Evolutionary conservation across 2,888 invertebrate species (phyloP), one percentile per base, ranked within the genome.

Genomic region (Apoda limacodes): DNA sequence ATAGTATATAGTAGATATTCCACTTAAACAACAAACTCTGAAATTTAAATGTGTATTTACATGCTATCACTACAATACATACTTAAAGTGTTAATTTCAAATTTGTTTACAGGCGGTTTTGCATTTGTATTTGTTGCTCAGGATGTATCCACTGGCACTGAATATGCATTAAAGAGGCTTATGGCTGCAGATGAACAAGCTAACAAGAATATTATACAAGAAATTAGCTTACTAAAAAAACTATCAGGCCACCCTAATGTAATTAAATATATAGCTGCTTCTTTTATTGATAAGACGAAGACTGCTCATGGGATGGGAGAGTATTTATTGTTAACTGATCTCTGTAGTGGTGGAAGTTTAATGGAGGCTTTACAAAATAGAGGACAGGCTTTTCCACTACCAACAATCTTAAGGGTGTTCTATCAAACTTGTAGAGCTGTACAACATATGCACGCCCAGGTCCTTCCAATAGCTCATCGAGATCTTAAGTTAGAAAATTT

Each of bases 401-500:
- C 88, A 22, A 85, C 88, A 35, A 86, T 94, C 34, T 83, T 94
- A 47, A 87, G 87, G 58, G 87, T 98, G 42, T 93, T 96, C 68
- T 96, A 96, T 74, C 96, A 98, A 72, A 89, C 92, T 11, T 90
- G 93, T 50, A 85, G 85, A 44, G 94, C 97, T 20, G 92, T 98
- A 7, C 89, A 94, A 45, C 95, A 96, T 60, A 91, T 99, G 91
- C 98, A 98, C 61, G 85, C 84, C 22, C 94, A 94, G 68, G 83
- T 84, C 25, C 93, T 95, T 22, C 90, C 96, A n/a, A 90, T 98
- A 37, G 89, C 92, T 25, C 98, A 98, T 74, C 84, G 98, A 53
- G 98, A 98, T 83, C 87, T 98, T 52, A 98, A 98, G 83, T 87
- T 91, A 71, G 98, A 98, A 83, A 98, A 98, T 75, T 88, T 98